phyloP scores from a whole-genome alignment of 2,888 invertebrate genomes.

The Drosophila meridiana region DNA sequence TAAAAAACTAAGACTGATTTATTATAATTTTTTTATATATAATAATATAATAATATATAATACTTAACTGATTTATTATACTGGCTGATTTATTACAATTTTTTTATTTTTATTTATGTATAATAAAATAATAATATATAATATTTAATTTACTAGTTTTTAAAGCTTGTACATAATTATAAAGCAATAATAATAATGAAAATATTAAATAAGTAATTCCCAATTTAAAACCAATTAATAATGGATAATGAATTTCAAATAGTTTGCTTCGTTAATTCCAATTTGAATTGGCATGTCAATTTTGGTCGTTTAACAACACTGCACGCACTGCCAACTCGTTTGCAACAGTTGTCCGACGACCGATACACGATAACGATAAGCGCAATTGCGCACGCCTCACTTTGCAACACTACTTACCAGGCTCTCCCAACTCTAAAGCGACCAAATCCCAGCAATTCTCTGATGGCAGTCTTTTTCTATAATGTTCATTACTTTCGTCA shows the following conservation, averaged over 20 bases:
- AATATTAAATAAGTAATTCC: not conserved
- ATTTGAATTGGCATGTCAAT: not conserved
- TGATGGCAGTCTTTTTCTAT: slow-evolving; percentile 57
- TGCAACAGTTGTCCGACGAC: not conserved
- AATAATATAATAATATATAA: too few species aligned
- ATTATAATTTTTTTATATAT: too few species aligned
- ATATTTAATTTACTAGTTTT: not conserved
- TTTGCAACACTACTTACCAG: slow-evolving; percentile 71
- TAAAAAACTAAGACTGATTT: too few species aligned
- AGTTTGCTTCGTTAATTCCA: not conserved
- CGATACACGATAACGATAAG: slow-evolving; percentile 53
- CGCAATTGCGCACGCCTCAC: slow-evolving; percentile 55
- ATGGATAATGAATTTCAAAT: not conserved
- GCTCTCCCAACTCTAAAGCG: slow-evolving; percentile 50
- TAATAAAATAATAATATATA: not conserved
- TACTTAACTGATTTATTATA: too few species aligned
- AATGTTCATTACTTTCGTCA: slow-evolving; percentile 62
- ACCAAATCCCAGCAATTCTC: slow-evolving; percentile 70
- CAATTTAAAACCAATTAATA: fast-evolving
- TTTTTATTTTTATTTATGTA: too few species aligned
- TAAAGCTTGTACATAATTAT: not conserved
- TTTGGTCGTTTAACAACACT: slow-evolving; percentile 13
- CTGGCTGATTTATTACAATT: too few species aligned
- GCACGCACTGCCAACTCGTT: slow-evolving; percentile 41
- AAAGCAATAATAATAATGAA: not conserved